These are phyloP conservation scores for Liodrosophila aerea DNA, from an alignment of 2,888 invertebrate species.

Conservation along the genomic window DNA sequence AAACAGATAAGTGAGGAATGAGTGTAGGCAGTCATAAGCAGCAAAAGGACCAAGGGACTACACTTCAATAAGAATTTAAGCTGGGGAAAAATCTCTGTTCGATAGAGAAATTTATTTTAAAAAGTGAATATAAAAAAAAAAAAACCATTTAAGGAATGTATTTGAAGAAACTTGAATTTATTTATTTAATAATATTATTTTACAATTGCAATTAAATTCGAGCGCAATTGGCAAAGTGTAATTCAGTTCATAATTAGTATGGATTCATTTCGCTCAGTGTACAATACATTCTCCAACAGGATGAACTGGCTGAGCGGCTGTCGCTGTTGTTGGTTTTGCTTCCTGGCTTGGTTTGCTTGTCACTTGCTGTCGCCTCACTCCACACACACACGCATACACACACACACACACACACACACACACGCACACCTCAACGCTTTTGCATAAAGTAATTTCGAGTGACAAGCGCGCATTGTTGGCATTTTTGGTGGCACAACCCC, in stretches of 20 bases:
- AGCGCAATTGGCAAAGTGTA: no score
- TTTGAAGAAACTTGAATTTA: no score
- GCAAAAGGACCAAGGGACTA: constrained; percentile 3
- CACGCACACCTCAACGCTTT: constrained; percentile 33
- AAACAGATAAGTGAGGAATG: neutral
- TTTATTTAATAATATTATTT: no score
- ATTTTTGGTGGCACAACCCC: constrained; percentile 39
- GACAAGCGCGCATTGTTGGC: constrained; percentile 62
- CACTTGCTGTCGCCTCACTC: constrained; percentile 34
- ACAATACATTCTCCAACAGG: constrained; percentile 2
- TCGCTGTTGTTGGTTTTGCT: constrained; percentile 20
- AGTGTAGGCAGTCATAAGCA: neutral
- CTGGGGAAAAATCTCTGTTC: no score
- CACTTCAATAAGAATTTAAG: no score
- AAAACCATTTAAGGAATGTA: no score
- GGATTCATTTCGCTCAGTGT: neutral
- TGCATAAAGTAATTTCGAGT: constrained; percentile 65
- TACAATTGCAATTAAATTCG: no score
- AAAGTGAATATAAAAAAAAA: no score
- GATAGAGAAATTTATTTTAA: no score
- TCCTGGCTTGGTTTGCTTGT: constrained; percentile 30
- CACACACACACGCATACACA: constrained; percentile 4
- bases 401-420: constrained; percentile 1
- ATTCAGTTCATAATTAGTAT: no score
- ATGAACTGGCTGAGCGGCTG: constrained; percentile 42